Percentiles rank a stretch among this genome's conserved stretches.
phyloP scores from a whole-genome alignment of 2,888 invertebrate genomes.

The Conus canariensis region DNA sequence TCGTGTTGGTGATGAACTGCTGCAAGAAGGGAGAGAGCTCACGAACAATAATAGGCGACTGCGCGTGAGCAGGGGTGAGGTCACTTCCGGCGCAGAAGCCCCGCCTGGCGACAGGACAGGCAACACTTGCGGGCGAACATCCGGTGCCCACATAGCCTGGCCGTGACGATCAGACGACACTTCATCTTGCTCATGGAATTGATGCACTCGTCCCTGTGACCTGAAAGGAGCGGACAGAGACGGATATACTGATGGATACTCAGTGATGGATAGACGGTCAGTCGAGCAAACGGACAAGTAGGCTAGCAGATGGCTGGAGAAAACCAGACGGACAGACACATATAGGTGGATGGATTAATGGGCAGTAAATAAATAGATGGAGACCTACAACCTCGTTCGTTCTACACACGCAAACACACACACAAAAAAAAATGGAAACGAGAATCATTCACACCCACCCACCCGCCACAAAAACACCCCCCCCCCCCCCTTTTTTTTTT shows the following conservation, averaged over 20 bases:
- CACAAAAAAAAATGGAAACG: no score
- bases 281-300: background rate
- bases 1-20: background rate
- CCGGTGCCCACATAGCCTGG: constrained; percentile 89
- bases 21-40: background rate
- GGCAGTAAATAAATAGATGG: no score
- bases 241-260: background rate
- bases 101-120: constrained; percentile 84
- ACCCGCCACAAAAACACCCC: no score
- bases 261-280: no score
- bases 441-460: no score
- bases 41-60: background rate
- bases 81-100: constrained; percentile 32
- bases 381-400: no score
- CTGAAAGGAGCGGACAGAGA: constrained; percentile 34
- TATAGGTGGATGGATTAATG: no score
- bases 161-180: constrained; percentile 91
- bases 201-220: constrained; percentile 86
- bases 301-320: no score
- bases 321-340: no score
- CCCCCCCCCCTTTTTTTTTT: no score
- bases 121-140: constrained; percentile 92
- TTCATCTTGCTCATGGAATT: constrained; percentile 94
- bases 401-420: no score
- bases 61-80: background rate